phyloP scores from a whole-genome alignment of 1,140 invertebrate species.

The Ceratina japonica region DNA sequence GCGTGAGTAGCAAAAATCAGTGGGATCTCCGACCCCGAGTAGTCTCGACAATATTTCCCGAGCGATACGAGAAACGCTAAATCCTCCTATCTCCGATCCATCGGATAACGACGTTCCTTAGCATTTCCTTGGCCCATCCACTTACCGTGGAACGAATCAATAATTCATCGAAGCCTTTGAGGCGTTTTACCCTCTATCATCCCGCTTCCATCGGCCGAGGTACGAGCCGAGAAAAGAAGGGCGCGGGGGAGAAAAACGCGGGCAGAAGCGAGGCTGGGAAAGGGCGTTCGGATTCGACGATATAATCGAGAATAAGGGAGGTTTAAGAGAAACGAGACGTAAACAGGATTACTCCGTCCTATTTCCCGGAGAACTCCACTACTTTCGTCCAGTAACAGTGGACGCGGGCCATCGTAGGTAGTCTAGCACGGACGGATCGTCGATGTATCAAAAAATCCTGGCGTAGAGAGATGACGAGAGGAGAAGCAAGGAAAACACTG shows the following conservation, averaged over 20 bases:
- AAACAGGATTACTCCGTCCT: neutral
- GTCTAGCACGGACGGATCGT: too few relatives aligned
- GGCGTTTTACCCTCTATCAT: neutral
- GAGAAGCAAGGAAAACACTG: slow-evolving; percentile 25
- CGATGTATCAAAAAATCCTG: too few relatives aligned
- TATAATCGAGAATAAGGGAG: slow-evolving; percentile 6
- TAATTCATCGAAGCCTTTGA: slow-evolving; percentile 34
- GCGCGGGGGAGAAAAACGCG: too few relatives aligned
- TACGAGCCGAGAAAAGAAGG: neutral
- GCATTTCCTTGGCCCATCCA: neutral
- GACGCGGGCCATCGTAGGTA: too few relatives aligned
- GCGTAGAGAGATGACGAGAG: neutral
- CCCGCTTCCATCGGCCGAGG: neutral
- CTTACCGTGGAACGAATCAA: slow-evolving; percentile 10
- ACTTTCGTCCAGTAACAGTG: too few relatives aligned
- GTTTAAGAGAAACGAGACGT: neutral
- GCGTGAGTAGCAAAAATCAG: too few relatives aligned
- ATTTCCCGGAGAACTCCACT: too few relatives aligned
- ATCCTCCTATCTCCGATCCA: slow-evolving; percentile 5
- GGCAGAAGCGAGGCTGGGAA: too few relatives aligned
- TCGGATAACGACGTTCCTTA: slow-evolving; percentile 15
- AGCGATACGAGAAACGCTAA: neutral
- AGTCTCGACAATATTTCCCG: neutral
- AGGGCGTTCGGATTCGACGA: slow-evolving; percentile 26
- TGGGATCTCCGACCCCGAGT: too few relatives aligned